These are phyloP conservation scores for Thinocorus orbignyianus DNA, from an alignment of 2,113 vertebrate species.

Conservation along the genomic window DNA sequence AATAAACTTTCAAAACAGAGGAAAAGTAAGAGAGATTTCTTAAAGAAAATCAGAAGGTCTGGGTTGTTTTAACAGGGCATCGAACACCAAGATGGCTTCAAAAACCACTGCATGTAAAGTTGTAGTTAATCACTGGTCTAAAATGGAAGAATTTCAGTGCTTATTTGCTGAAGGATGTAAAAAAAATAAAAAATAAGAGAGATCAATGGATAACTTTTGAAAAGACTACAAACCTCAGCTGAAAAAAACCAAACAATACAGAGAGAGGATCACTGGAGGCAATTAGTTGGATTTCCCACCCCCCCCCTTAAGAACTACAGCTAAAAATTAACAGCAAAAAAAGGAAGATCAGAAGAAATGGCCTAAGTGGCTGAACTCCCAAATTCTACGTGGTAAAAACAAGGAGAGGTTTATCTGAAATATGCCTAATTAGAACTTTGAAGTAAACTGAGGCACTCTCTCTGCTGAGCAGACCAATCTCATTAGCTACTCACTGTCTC, in stretches of 20 bases:
- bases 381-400: background rate
- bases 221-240: constrained; percentile 38
- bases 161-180: background rate
- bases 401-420: background rate
- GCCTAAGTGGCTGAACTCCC: background rate
- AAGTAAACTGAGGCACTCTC: background rate
- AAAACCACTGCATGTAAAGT: constrained; percentile 30
- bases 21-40: constrained; percentile 29
- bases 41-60: constrained; percentile 42
- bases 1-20: constrained; percentile 32
- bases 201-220: background rate
- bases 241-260: background rate
- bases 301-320: background rate
- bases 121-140: constrained; percentile 1
- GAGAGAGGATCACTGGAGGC: background rate
- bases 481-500: background rate
- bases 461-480: background rate
- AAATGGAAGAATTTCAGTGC: constrained; percentile 27
- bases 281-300: too few relatives aligned
- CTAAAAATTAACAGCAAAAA: background rate
- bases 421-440: background rate
- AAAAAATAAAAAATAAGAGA: background rate
- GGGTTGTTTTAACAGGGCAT: constrained; percentile 49
- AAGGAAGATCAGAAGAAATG: background rate
- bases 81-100: constrained; percentile 36